These are phyloP conservation scores for Mus pahari DNA, from an alignment of 2,113 vertebrate species.

Conservation along the genomic window DNA sequence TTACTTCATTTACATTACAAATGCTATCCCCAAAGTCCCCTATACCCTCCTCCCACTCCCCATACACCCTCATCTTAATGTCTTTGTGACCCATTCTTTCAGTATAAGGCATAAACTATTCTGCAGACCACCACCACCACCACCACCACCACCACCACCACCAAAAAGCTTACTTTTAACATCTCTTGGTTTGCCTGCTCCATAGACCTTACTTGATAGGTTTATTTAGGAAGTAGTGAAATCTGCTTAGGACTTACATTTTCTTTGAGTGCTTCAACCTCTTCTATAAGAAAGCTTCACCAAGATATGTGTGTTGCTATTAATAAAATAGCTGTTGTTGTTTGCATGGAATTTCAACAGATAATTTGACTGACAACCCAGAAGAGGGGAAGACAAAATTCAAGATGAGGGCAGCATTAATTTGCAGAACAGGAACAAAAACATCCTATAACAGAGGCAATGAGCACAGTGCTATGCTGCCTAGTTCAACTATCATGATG, in stretches of 20 bases:
- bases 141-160: background rate
- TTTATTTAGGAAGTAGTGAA: background rate
- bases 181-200: background rate
- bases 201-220: background rate
- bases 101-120: background rate
- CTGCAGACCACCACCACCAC: background rate
- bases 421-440: constrained; percentile 5
- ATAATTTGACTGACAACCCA: background rate
- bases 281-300: background rate
- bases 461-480: background rate
- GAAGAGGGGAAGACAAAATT: background rate
- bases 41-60: no score
- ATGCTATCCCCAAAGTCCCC: no score
- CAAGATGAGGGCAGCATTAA: background rate
- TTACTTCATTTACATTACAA: no score
- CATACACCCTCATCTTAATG: background rate
- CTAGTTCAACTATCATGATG: background rate
- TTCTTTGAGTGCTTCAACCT: constrained; percentile 5
- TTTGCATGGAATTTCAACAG: background rate
- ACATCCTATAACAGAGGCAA: background rate
- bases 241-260: background rate
- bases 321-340: constrained; percentile 12
- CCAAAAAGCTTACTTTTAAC: background rate
- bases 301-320: background rate
- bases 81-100: background rate